Evolutionary conservation across 1,140 invertebrate species (phyloP), one percentile per base, ranked within the genome.

Genomic region (Hydropsyche tenuis): DNA sequence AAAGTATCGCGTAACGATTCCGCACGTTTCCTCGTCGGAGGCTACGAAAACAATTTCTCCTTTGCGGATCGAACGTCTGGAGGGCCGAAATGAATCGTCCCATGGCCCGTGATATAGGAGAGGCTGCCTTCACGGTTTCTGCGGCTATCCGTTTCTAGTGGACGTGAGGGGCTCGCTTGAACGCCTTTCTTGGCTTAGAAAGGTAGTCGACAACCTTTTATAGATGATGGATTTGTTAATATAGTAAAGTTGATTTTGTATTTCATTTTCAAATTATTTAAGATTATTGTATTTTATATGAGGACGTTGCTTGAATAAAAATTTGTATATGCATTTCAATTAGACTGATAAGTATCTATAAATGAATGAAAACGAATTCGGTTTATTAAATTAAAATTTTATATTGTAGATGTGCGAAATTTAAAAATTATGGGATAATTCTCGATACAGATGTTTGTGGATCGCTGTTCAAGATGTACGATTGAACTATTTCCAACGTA

Each of bases 391-490:
- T n/a, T n/a, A n/a, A n/a, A n/a, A n/a, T n/a, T n/a, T n/a, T n/a
- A n/a, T n/a, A n/a, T n/a, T n/a, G n/a, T n/a, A n/a, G n/a, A n/a
- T n/a, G n/a, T n/a, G n/a, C n/a, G n/a, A n/a, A n/a, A n/a, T n/a
- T n/a, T n/a, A n/a, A n/a, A n/a, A n/a, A n/a, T n/a, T n/a, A n/a
- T n/a, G n/a, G n/a, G n/a, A n/a, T n/a, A n/a, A n/a, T n/a, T n/a
- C n/a, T n/a, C n/a, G n/a, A n/a, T n/a, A n/a, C n/a, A n/a, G n/a
- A n/a, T n/a, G n/a, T n/a, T n/a, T n/a, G n/a, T n/a, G 22, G 63
- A 65, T 65, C 7, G 30, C 63, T 14, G 37, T 1, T 22, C 16
- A 6, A 23, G 4, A 65, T 65, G 9, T 65, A 65, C 63, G 63
- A 14, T 43, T 65, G 46, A 16, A 51, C 3, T 51, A 51, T 51